Percentiles rank a stretch among this genome's conserved stretches.
These are phyloP conservation scores for Erinaceus europaeus DNA, from an alignment of 2,113 vertebrate species.

Conservation along the genomic window DNA sequence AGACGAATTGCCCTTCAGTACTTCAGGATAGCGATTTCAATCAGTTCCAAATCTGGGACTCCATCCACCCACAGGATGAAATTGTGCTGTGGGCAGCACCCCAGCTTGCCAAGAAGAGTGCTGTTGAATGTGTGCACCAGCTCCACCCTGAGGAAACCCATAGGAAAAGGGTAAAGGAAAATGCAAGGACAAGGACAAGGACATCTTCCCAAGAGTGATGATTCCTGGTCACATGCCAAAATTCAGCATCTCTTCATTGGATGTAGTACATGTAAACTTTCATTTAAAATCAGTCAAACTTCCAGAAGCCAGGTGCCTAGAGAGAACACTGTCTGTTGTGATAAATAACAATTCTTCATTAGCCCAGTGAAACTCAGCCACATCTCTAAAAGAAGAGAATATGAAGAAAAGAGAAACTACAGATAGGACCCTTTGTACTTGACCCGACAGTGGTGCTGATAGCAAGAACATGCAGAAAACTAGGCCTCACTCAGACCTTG, in stretches of 20 bases:
- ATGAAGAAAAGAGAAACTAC: constrained; percentile 22
- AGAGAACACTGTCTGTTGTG: not conserved
- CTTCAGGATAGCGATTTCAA: constrained; percentile 58
- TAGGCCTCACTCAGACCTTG: constrained; percentile 69
- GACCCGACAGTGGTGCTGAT: not conserved
- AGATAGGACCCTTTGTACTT: constrained; percentile 59
- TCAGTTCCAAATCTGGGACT: constrained; percentile 39
- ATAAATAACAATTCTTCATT: constrained; percentile 36
- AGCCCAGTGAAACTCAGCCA: constrained; percentile 65
- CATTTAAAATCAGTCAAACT: constrained; percentile 50
- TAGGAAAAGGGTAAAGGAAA: constrained; percentile 46
- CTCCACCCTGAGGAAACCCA: constrained; percentile 58
- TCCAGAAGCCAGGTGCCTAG: not conserved
- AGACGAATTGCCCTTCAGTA: constrained; percentile 39
- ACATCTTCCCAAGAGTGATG: constrained; percentile 76
- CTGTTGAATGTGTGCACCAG: constrained; percentile 70
- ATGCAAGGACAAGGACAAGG: constrained; percentile 61
- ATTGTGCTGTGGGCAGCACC: constrained; percentile 65
- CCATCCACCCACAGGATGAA: constrained; percentile 22
- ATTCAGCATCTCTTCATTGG: constrained; percentile 81
- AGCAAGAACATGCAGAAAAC: constrained; percentile 48
- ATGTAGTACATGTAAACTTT: constrained; percentile 55
- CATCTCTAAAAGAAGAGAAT: constrained; percentile 27
- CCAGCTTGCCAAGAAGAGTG: constrained; percentile 59
- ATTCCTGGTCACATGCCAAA: constrained; percentile 80